Conservation (phyloP, 2,113 vertebrate species). For the Pygoscelis adeliae region DNA sequence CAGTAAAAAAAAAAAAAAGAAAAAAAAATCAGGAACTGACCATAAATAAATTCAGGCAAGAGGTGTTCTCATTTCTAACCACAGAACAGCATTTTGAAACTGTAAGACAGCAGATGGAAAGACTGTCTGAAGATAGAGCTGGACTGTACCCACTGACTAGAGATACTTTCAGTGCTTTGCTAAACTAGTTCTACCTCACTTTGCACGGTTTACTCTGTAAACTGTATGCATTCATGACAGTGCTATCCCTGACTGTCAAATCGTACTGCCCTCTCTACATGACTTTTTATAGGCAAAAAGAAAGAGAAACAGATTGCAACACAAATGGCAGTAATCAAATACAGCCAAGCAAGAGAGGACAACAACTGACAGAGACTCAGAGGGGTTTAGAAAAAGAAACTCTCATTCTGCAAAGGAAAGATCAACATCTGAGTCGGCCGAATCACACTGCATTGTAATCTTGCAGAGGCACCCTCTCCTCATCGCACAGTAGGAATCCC, state of each 20-base stretch:
- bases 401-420: not conserved
- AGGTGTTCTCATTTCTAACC: not conserved
- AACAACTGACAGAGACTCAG: not conserved
- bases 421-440: not conserved
- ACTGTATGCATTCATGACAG: not conserved
- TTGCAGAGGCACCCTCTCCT: not conserved
- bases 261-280: fast-evolving
- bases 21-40: not conserved
- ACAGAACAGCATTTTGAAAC: not conserved
- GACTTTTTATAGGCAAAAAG: not conserved
- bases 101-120: not conserved
- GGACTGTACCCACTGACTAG: not conserved
- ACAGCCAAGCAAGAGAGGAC: not conserved
- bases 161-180: not conserved
- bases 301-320: not conserved
- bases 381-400: not conserved
- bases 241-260: not conserved
- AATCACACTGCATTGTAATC: not conserved
- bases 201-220: not conserved
- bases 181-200: not conserved
- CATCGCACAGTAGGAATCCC: not conserved
- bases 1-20: too few relatives aligned
- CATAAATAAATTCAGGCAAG: not conserved
- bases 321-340: not conserved
- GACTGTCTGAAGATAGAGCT: not conserved